phyloP scores from a whole-genome alignment of 2,888 invertebrate genomes.

The Machimus rusticus region DNA sequence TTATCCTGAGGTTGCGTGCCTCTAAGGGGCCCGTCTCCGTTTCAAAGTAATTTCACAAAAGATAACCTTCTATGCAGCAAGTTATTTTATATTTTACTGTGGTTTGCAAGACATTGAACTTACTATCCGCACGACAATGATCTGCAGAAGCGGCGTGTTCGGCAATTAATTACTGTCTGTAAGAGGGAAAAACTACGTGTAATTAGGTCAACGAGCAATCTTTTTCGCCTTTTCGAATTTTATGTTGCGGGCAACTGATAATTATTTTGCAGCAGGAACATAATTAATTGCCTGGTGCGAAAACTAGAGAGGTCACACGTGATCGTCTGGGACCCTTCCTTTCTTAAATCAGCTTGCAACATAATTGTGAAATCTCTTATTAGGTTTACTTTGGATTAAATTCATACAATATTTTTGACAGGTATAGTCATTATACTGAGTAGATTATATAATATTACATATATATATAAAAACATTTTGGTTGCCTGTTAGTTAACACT shows the following conservation, averaged over 20 bases:
- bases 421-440: no score
- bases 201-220: slow-evolving; percentile 1
- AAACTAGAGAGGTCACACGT: neutral
- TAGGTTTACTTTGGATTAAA: neutral
- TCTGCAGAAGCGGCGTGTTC: neutral
- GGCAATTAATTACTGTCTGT: neutral
- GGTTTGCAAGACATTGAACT: slow-evolving; percentile 4
- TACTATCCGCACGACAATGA: neutral
- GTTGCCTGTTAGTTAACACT: neutral
- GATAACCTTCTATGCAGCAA: neutral
- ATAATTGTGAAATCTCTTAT: neutral
- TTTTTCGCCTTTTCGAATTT: neutral
- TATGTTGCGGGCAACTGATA: neutral
- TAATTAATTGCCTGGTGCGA: neutral
- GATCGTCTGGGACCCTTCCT: neutral
- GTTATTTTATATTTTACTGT: neutral
- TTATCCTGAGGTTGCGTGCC: neutral
- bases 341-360: neutral
- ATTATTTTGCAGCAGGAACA: neutral
- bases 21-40: neutral
- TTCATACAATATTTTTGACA: neutral
- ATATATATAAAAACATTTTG: neutral
- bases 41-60: neutral
- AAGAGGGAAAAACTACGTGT: neutral
- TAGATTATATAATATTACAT: no score